Evolutionary conservation across 2,797 vertebrate species (phyloP).

Genomic region (Gouania willdenowi): DNA sequence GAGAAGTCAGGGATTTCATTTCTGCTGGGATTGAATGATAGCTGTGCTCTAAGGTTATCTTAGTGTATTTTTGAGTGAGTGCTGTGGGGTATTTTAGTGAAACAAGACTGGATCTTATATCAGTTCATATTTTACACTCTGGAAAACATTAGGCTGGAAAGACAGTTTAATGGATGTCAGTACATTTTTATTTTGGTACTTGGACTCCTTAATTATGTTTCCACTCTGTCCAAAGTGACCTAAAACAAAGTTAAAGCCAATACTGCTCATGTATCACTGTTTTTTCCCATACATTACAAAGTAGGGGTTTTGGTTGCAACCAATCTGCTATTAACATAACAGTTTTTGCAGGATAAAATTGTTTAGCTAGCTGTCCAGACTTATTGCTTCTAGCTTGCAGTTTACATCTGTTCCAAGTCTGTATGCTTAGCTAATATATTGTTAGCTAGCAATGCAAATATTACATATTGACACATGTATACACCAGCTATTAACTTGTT

Average conservation of each 20-base stretch:
- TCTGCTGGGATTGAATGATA: slow-evolving; percentile 36
- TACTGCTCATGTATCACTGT: too few relatives aligned
- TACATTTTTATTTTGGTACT: slow-evolving; percentile 33
- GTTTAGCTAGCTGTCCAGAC: too few relatives aligned
- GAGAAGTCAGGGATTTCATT: slow-evolving; percentile 59
- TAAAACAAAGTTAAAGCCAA: too few relatives aligned
- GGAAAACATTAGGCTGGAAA: slow-evolving; percentile 28
- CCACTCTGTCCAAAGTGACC: too few relatives aligned
- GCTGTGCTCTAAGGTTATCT: slow-evolving; percentile 35
- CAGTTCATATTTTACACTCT: slow-evolving; percentile 16
- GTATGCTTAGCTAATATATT: not conserved
- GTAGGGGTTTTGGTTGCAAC: too few relatives aligned
- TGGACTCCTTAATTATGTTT: too few relatives aligned
- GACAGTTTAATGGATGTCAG: slow-evolving; percentile 25
- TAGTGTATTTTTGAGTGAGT: slow-evolving; percentile 18
- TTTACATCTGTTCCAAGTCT: not conserved
- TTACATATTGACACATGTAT: too few relatives aligned
- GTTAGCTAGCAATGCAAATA: not conserved
- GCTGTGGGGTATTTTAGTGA: slow-evolving; percentile 22
- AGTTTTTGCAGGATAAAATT: too few relatives aligned
- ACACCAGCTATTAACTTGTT: too few relatives aligned
- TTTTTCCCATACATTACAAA: too few relatives aligned
- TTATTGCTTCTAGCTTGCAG: too few relatives aligned
- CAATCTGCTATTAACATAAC: too few relatives aligned
- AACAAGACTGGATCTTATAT: slow-evolving; percentile 14